These are phyloP conservation scores for Geotrypetes seraphini DNA, from an alignment of 2,797 vertebrate genomes.

Conservation along the genomic window DNA sequence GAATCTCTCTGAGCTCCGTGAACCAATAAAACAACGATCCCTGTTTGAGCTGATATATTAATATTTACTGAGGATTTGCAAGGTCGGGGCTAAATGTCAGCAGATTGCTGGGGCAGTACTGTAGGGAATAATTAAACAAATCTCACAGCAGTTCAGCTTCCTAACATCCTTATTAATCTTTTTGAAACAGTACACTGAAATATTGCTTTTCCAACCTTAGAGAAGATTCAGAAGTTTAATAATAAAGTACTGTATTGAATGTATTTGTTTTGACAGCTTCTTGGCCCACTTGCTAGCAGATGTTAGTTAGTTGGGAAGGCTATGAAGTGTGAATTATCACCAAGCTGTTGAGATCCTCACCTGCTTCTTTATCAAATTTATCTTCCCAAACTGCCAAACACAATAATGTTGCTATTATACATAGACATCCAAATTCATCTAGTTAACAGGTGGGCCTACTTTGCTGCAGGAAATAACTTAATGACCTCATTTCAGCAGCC, in stretches of 20 bases:
- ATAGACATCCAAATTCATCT: background rate
- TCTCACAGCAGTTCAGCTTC: conserved; percentile 61
- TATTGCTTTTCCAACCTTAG: conserved; percentile 36
- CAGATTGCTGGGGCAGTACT: conserved; percentile 70
- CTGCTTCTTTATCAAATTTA: conserved; percentile 42
- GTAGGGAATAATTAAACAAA: conserved; percentile 73
- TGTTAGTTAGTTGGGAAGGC: conserved; percentile 30
- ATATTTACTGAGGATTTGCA: conserved; percentile 78
- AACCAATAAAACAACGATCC: conserved; percentile 62
- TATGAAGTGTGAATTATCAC: conserved; percentile 48
- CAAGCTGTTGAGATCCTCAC: conserved; percentile 40
- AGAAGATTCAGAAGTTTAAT: conserved; percentile 38
- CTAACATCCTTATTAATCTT: conserved; percentile 72
- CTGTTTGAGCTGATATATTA: conserved; percentile 74
- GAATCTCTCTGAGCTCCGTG: conserved; percentile 59
- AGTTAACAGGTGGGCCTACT: background rate
- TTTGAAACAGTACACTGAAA: conserved; percentile 47
- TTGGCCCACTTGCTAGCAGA: conserved; percentile 29
- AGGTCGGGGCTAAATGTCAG: conserved; percentile 74
- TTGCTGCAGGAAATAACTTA: conserved; percentile 1
- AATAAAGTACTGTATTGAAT: conserved; percentile 27
- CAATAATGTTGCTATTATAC: conserved; percentile 15
- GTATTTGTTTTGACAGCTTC: conserved; percentile 35
- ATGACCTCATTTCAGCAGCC: conserved; percentile 4
- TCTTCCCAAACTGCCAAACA: conserved; percentile 29